Conservation (phyloP, 2,797 vertebrate genomes). For the Sorex maritimensis region DNA sequence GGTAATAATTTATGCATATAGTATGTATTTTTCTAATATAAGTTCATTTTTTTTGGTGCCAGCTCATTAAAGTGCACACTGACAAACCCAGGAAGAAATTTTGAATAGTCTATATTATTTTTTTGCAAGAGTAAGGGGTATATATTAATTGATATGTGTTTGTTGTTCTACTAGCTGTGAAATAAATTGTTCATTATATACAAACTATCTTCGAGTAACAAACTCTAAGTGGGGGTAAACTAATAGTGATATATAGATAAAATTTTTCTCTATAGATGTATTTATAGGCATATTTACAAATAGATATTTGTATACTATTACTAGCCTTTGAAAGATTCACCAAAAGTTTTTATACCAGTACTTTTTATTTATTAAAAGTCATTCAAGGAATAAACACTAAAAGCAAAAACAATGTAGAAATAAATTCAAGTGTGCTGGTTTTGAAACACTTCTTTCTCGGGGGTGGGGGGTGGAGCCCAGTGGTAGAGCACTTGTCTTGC, state of each 20-base stretch:
- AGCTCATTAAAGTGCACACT: constrained; percentile 75
- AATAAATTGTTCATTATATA: constrained; percentile 81
- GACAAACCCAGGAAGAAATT: constrained; percentile 79
- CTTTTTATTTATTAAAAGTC: constrained; percentile 43
- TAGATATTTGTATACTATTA: not conserved
- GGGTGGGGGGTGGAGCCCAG: not conserved
- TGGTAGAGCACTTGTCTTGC: not conserved
- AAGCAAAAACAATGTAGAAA: constrained; percentile 15
- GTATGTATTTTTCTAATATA: constrained; percentile 81
- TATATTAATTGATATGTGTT: constrained; percentile 90
- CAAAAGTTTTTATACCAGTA: constrained; percentile 42
- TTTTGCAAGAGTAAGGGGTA: constrained; percentile 85
- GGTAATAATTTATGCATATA: constrained; percentile 86
- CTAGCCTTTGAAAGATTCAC: not conserved
- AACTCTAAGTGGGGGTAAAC: constrained; percentile 73
- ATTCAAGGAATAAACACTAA: not conserved
- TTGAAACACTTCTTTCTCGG: not conserved
- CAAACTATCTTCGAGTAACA: constrained; percentile 80
- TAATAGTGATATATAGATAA: not conserved
- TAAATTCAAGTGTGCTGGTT: not conserved
- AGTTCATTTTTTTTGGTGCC: constrained; percentile 43
- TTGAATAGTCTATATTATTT: constrained; percentile 81
- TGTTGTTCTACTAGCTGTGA: constrained; percentile 86
- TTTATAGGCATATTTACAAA: constrained; percentile 18
- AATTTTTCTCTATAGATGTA: not conserved